phyloP scores from a whole-genome alignment of 2,113 vertebrate genomes.

The Aptenodytes patagonicus region DNA sequence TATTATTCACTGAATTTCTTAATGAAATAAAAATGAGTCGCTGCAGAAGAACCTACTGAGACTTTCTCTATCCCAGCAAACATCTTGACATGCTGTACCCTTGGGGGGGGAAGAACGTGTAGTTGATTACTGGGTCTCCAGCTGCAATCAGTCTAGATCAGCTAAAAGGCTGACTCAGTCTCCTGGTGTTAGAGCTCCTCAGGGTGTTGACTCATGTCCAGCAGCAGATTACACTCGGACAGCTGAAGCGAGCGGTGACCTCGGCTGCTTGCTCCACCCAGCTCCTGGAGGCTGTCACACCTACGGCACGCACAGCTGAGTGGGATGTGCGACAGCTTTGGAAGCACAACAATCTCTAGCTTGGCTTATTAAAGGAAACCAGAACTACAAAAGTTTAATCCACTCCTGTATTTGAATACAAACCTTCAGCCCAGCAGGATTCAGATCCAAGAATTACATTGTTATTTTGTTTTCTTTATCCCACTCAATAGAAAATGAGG shows the following conservation, averaged over 20 bases:
- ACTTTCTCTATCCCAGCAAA: neutral
- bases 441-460: neutral
- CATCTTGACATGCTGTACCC: neutral
- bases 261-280: neutral
- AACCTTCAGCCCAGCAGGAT: neutral
- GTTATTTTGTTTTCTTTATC: neutral
- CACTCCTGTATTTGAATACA: neutral
- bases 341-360: neutral
- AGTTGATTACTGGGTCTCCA: slow-evolving; percentile 33
- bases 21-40: slow-evolving; percentile 1
- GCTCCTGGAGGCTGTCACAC: slow-evolving; percentile 7
- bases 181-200: neutral
- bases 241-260: neutral
- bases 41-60: neutral
- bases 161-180: slow-evolving; percentile 31
- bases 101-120: neutral
- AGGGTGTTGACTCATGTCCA: slow-evolving; percentile 36
- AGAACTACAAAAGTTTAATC: neutral
- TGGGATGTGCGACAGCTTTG: neutral
- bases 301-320: neutral
- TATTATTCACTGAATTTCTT: neutral
- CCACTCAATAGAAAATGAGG: neutral
- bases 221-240: neutral
- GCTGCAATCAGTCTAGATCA: slow-evolving; percentile 42
- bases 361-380: neutral